Evolutionary conservation across 2,797 vertebrate genomes (phyloP), one percentile per base, ranked within the genome.

Genomic region (Gadopsis marmoratus): DNA sequence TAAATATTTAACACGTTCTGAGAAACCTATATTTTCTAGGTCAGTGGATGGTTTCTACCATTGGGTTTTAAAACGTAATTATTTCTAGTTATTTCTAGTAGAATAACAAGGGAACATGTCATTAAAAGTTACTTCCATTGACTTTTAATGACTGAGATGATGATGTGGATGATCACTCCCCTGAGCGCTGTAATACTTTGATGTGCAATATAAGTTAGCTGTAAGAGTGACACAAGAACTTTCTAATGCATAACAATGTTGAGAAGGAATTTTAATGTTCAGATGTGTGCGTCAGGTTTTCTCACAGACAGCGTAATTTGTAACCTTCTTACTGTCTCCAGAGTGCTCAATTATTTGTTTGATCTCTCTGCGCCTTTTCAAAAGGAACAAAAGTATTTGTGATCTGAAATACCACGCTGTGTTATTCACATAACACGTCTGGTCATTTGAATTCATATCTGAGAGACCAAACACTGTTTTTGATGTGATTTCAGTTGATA

Each of bases 101-200:
- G 74, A 84, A 88, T 88, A 91, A 92, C 79, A 90, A 83, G 86
- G 62, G 81, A 75, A 82, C 47, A 56, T 78, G 72, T 72, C 88
- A 90, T 91, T 92, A 92, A 93, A 92, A 92, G 88, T 90, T 89
- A 83, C 77, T 88, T 85, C 62, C n/a, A 12, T 81, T 76, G 86
- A 93, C 88, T 92, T 94, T 93, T 92, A 92, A 91, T 93, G 89
- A 92, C 88, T 79, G 79, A 45, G 77, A 85, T 70, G 68, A 79
- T 82, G 76, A 86, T 80, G 80, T 74, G 67, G 76, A 84, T 78
- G 75, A 90, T 80, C 66, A 62, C 68, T 76, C 76, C 83, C 77
- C 66, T 73, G 62, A 78, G 81, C 81, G 74, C 74, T 59, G 43
- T 78, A 84, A 84, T 72, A 76, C 83, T 92, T 84, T 89, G 76